A percentile compares a stretch with the other conserved stretches of the same genome.
Conservation (phyloP, 1,140 invertebrate species). For the Globodera rostochiensis region DNA sequence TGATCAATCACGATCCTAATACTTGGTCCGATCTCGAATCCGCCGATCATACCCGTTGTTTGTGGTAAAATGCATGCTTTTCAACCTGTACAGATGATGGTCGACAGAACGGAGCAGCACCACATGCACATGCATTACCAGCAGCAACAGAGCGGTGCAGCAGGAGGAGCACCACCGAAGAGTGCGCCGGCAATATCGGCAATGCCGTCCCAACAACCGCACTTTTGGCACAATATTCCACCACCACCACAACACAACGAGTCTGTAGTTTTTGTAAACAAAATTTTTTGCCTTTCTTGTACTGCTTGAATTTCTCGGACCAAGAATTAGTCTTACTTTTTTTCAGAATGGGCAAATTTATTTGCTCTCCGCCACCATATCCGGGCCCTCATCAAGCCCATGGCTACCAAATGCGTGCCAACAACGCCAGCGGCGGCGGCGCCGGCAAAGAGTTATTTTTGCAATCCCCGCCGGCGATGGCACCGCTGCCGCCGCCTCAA, state of each 20-base stretch:
- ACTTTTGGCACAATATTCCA: constrained; percentile 23
- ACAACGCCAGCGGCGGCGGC: background rate
- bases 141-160: background rate
- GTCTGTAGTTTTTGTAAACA: background rate
- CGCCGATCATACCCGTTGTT: no score
- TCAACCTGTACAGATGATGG: background rate
- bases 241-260: background rate
- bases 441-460: background rate
- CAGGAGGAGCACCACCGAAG: constrained; percentile 18
- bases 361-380: constrained; percentile 4
- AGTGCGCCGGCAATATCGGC: constrained; percentile 15
- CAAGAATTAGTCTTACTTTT: background rate
- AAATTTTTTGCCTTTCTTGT: background rate
- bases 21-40: no score
- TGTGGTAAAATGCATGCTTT: background rate
- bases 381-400: background rate
- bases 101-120: background rate
- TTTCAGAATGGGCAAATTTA: background rate
- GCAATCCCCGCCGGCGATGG: background rate
- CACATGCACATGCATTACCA: background rate
- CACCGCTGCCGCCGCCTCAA: background rate
- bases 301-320: background rate
- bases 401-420: background rate
- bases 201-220: constrained; percentile 15
- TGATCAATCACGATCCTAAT: no score